A percentile compares a stretch with the other conserved stretches of the same genome.
These are phyloP conservation scores for Eulithis testata DNA, from an alignment of 2,888 invertebrate genomes.

Conservation along the genomic window DNA sequence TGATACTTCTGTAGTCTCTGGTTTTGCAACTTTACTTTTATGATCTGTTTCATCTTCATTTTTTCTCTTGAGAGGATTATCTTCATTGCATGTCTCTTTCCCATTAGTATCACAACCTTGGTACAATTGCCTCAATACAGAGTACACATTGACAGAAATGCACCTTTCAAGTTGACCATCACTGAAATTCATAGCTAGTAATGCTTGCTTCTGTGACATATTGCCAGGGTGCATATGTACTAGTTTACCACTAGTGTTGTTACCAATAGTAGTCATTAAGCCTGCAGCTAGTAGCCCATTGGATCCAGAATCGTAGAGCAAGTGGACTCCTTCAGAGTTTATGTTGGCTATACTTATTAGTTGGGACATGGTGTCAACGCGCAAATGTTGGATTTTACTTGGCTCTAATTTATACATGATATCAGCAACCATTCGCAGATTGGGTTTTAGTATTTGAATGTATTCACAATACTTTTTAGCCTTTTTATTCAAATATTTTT, in stretches of 20 bases:
- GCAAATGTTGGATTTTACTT: slow-evolving; percentile 89
- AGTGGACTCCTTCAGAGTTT: slow-evolving; percentile 89
- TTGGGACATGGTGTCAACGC: slow-evolving; percentile 95
- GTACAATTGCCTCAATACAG: slow-evolving; percentile 88
- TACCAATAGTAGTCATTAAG: slow-evolving; percentile 91
- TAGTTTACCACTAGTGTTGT: slow-evolving; percentile 85
- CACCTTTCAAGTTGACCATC: slow-evolving; percentile 88
- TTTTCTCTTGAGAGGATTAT: slow-evolving; percentile 64
- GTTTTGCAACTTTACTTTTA: slow-evolving; percentile 63
- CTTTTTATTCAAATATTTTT: slow-evolving; percentile 98
- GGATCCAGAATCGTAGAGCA: slow-evolving; percentile 95
- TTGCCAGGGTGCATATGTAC: slow-evolving; percentile 93
- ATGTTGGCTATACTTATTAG: slow-evolving; percentile 93
- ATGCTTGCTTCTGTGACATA: slow-evolving; percentile 90
- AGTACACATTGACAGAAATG: slow-evolving; percentile 90
- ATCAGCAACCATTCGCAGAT: slow-evolving; percentile 91
- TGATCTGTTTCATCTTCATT: slow-evolving; percentile 48
- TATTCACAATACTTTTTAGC: slow-evolving; percentile 96
- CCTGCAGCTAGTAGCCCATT: slow-evolving; percentile 93
- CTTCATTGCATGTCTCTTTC: slow-evolving; percentile 43
- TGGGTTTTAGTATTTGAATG: slow-evolving; percentile 91
- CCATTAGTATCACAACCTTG: slow-evolving; percentile 79
- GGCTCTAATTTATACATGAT: slow-evolving; percentile 93
- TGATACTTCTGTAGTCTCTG: slow-evolving; percentile 36
- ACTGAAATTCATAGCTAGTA: slow-evolving; percentile 92